phyloP scores from a whole-genome alignment of 1,140 invertebrate species.

The Drosophila lacertosa region DNA sequence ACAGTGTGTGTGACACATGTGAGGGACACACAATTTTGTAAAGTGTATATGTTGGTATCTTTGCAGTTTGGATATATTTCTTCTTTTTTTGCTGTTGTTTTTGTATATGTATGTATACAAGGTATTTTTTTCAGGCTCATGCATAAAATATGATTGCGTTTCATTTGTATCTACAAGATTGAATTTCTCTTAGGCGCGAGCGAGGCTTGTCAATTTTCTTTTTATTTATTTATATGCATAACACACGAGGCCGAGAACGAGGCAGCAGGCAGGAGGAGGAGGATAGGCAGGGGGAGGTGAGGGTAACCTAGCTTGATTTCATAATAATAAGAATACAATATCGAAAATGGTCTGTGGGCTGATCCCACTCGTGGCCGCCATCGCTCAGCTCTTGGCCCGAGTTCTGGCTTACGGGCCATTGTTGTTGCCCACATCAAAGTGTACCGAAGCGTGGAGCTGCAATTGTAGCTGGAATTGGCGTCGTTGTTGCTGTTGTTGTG shows the following conservation, averaged over 20 bases:
- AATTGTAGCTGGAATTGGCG: conserved; percentile 48
- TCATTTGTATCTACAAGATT: conserved; percentile 81
- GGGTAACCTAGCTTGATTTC: conserved; percentile 56
- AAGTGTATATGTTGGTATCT: conserved; percentile 44
- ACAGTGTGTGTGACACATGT: conserved; percentile 14
- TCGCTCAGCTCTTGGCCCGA: conserved; percentile 14
- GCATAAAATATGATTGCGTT: conserved; percentile 82
- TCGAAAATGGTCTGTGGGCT: conserved; percentile 57
- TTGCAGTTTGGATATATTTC: conserved; percentile 31
- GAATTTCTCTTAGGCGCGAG: conserved; percentile 78
- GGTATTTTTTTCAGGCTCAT: conserved; percentile 61
- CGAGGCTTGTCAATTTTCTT: conserved; percentile 77
- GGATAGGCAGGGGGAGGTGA: not conserved
- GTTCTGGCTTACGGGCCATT: conserved; percentile 26
- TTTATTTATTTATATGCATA: conserved; percentile 82
- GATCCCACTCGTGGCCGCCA: conserved; percentile 28
- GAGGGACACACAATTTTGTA: conserved; percentile 51
- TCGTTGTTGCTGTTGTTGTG: conserved; percentile 30
- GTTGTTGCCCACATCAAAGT: conserved; percentile 64
- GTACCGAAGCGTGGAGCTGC: conserved; percentile 56
- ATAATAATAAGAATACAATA: conserved; percentile 65
- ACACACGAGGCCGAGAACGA: conserved; percentile 32
- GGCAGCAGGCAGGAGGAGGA: not conserved
- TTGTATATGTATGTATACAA: conserved; percentile 13
- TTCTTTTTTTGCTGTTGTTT: conserved; percentile 6